Conservation (phyloP, 2,888 invertebrate genomes). For the Lamellibrachia columna region DNA sequence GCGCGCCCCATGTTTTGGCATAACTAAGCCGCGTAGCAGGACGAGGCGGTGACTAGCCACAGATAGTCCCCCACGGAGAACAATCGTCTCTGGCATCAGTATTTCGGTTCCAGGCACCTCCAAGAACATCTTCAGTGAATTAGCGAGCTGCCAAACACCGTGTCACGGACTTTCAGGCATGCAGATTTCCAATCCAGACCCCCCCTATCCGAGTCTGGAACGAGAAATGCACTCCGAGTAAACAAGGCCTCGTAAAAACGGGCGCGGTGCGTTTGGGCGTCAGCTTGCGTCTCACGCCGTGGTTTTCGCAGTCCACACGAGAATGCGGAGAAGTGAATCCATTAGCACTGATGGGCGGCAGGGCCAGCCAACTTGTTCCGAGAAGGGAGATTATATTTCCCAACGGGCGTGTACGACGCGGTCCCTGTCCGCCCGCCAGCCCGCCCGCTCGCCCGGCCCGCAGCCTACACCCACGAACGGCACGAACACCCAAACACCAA, state of each 20-base stretch:
- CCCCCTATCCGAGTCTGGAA: too few species aligned
- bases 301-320: not conserved
- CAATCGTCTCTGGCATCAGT: not conserved
- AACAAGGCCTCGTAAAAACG: not conserved
- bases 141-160: too few species aligned
- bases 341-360: not conserved
- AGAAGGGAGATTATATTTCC: slow-evolving; percentile 8
- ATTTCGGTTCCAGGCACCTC: not conserved
- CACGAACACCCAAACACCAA: not conserved
- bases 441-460: not conserved
- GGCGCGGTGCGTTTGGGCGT: not conserved
- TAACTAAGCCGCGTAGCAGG: not conserved
- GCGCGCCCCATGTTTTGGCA: not conserved
- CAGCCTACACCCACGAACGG: too few species aligned
- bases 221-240: not conserved
- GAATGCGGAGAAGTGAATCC: not conserved
- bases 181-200: not conserved
- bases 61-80: not conserved
- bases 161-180: not conserved
- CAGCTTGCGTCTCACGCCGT: not conserved
- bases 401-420: not conserved
- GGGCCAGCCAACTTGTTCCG: not conserved
- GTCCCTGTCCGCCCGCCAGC: not conserved
- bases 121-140: not conserved
- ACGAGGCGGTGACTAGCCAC: not conserved